These are phyloP conservation scores for Sebastes flavidus DNA, from an alignment of 2,797 vertebrate species.

Conservation along the genomic window DNA sequence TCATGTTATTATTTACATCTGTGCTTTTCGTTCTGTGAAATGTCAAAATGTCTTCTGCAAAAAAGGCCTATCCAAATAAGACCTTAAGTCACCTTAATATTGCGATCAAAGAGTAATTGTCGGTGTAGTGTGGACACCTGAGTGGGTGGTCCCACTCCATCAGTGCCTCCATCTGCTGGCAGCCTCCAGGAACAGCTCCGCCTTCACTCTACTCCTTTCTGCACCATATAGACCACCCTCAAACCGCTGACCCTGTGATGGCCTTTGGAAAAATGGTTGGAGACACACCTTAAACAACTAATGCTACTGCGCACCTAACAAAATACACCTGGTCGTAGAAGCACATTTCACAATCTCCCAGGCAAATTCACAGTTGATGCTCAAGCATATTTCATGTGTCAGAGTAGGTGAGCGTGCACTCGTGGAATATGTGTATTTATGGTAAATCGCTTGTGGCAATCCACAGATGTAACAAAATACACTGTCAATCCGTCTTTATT, in stretches of 20 bases:
- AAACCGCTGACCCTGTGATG: constrained; percentile 69
- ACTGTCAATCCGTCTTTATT: background rate
- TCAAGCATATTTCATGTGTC: constrained; percentile 12
- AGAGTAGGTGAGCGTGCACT: background rate
- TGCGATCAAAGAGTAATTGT: constrained; percentile 48
- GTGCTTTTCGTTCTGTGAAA: background rate
- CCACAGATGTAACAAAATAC: background rate
- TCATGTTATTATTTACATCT: background rate
- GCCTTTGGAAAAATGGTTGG: constrained; percentile 56
- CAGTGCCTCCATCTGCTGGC: constrained; percentile 50
- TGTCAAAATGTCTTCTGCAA: background rate
- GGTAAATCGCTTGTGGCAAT: background rate
- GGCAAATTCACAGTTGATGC: constrained; percentile 18
- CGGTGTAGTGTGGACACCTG: constrained; percentile 5
- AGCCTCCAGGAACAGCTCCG: constrained; percentile 25
- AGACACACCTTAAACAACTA: constrained; percentile 40
- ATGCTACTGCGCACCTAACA: constrained; percentile 56
- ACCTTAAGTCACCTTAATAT: background rate
- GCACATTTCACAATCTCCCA: constrained; percentile 1
- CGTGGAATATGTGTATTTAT: background rate
- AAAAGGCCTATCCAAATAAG: background rate
- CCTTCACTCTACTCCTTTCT: constrained; percentile 15
- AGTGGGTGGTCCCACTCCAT: constrained; percentile 70
- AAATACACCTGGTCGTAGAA: constrained; percentile 54
- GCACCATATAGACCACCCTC: constrained; percentile 63